Conservation (phyloP, 2,797 vertebrate genomes). For the Notolepis coatsorum region DNA sequence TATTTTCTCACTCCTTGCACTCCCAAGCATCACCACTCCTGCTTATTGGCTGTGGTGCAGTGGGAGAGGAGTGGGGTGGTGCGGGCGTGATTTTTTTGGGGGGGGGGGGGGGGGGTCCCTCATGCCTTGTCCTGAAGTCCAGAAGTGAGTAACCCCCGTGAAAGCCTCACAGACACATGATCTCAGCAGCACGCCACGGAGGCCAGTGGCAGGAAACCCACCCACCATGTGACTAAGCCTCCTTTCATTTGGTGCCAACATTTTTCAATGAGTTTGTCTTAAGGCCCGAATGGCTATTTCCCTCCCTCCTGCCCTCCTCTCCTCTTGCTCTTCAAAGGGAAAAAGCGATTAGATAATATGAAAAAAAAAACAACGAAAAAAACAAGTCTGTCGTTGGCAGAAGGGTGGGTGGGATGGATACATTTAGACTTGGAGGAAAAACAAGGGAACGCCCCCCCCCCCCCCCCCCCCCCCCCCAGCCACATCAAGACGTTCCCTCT, state of each 20-base stretch:
- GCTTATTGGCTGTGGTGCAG: conserved; percentile 80
- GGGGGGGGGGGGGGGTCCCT: conserved; percentile 74
- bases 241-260: conserved; percentile 87
- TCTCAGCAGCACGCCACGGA: conserved; percentile 84
- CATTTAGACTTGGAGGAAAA: conserved; percentile 86
- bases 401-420: conserved; percentile 79
- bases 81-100: conserved; percentile 10
- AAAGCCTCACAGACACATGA: conserved; percentile 89
- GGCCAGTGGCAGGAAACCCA: conserved; percentile 87
- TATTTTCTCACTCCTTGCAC: conserved; percentile 90
- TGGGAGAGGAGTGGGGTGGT: conserved; percentile 30
- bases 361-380: conserved; percentile 79
- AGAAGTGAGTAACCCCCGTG: conserved; percentile 87
- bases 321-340: conserved; percentile 79
- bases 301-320: conserved; percentile 70
- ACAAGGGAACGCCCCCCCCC: conserved; percentile 80
- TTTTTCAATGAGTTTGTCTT: conserved; percentile 87
- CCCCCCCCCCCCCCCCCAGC: too few species aligned
- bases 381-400: conserved; percentile 86
- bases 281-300: conserved; percentile 80
- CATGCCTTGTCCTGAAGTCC: conserved; percentile 82
- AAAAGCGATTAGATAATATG: conserved; percentile 81
- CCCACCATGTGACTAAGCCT: conserved; percentile 81
- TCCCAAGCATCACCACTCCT: conserved; percentile 63
- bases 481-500: conserved; percentile 71